Base-by-base conservation (phyloP, 1,140 invertebrate genomes). In the Drosophila parvula region DNA sequence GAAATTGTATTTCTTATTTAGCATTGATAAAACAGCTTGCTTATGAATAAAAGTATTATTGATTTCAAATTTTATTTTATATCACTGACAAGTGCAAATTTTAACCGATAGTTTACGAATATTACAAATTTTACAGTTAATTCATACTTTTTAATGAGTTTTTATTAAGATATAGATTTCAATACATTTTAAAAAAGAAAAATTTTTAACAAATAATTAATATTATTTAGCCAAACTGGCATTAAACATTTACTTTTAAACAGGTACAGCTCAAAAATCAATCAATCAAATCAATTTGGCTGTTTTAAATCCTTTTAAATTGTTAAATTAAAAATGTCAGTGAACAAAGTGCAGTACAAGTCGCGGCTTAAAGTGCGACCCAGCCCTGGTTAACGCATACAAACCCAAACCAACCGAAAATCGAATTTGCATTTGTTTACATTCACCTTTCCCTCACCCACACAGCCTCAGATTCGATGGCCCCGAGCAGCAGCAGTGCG, bases 401-500 rank as follows among this genome's bases (percentile, higher is more conserved):
- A 22, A 38, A 69, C 65, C 65, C 65, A 74, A 50, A 74, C 47
- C 48, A 53, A 16, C 34, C 27, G 9, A 51, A 53, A 51, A 65
- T 44, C 50, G 36, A 75, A 75, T 58, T 76, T 67, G 73, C 73
- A 76, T 67, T 77, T 76, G 73, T 76, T 76, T 67, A 76, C 74
- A 59, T 77, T 55, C 41, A 36, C 43, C 48, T 27, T 38, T 44
- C 47, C 45, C 7, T 40, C 28, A 43, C 8, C 16, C 27, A 38
- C 41, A 48, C 65, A 77, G 74, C 56, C 44, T 58, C 73, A 28
- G 71, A 75, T 43, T 60, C 62, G 56, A 77, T 77, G 73, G 62
- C 73, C 41, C 74, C 55, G 40, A 65, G 71, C 55, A 71, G 64
- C 45, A 63, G 70, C 57, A 60, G 55, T 10, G 57, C 79, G 70